These are phyloP conservation scores for Zosterops japonicus DNA, from an alignment of 2,113 vertebrate species.

Conservation along the genomic window DNA sequence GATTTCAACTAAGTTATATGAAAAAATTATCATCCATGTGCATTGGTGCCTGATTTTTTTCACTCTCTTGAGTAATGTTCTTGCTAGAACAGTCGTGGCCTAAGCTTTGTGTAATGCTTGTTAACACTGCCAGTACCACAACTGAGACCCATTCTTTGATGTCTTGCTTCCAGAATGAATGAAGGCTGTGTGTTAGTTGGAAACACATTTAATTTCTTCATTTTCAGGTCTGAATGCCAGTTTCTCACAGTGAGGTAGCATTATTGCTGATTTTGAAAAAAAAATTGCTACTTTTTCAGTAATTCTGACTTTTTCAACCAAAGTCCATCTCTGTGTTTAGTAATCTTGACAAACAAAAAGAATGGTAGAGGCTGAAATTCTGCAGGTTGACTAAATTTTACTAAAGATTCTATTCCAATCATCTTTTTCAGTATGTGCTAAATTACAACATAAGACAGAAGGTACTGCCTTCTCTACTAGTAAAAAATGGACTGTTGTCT, in stretches of 20 bases:
- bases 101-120: background rate
- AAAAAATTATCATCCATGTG: background rate
- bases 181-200: background rate
- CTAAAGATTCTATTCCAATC: background rate
- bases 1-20: background rate
- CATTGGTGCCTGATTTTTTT: background rate
- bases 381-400: background rate
- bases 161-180: background rate
- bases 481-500: background rate
- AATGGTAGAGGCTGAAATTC: background rate
- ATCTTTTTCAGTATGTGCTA: background rate
- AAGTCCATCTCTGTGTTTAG: background rate
- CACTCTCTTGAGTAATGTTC: background rate
- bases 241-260: background rate
- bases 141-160: background rate
- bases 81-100: background rate
- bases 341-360: background rate
- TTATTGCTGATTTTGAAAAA: background rate
- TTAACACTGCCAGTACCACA: background rate
- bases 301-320: background rate
- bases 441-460: background rate
- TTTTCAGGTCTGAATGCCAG: background rate
- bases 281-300: background rate
- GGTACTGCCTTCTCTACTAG: background rate
- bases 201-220: background rate